Base-by-base conservation (phyloP, 2,113 vertebrate species). In the Scomber colias region DNA sequence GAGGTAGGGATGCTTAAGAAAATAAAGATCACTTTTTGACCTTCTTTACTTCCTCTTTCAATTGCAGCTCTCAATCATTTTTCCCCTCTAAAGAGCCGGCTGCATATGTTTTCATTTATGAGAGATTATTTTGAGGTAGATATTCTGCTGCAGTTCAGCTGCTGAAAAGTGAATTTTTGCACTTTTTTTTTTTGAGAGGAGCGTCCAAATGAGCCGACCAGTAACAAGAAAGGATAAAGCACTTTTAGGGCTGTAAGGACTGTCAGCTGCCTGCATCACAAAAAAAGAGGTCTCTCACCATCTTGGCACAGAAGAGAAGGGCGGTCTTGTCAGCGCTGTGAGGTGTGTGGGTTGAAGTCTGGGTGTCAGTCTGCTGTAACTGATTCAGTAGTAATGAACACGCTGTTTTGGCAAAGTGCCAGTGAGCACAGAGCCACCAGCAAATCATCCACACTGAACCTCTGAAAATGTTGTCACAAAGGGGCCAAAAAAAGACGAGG, bases 41-140 rank as follows among this genome's bases (percentile, higher is more conserved):
- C 90, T 86, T 78, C 74, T 79, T 90, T 79, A 91, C 91, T 91
- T 93, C 91, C 93, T 90, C 72, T 92, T 92, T 88, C 86, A 84
- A 89, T 90, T 82, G 80, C 40, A 24, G 53, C 85, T 75, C 81
- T 90, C 87, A 90, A 88, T 89, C 91, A 91, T 90, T 81, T 89
- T 70, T 77, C 49, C 72, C 19, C 75, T 79, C 68, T 65, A 54
- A 66, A 79, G 72, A 55, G 19, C 53, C 19, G 1, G 61, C 84
- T 31, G 82, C 88, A 93, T 24, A 35, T 89, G 87, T 89, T 93
- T 90, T 93, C 87, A 88, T 91, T 91, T 87, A 90, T 83, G 72
- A 79, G 64, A 78, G 27, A 75, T 89, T 70, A 70, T 84, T 85
- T 72, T 63, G 56, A 75, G 61, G 62, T 62, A 19, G 48, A 73